These are phyloP conservation scores for Gallinago jamesoni DNA, from an alignment of 2,113 vertebrate species.

Conservation along the genomic window DNA sequence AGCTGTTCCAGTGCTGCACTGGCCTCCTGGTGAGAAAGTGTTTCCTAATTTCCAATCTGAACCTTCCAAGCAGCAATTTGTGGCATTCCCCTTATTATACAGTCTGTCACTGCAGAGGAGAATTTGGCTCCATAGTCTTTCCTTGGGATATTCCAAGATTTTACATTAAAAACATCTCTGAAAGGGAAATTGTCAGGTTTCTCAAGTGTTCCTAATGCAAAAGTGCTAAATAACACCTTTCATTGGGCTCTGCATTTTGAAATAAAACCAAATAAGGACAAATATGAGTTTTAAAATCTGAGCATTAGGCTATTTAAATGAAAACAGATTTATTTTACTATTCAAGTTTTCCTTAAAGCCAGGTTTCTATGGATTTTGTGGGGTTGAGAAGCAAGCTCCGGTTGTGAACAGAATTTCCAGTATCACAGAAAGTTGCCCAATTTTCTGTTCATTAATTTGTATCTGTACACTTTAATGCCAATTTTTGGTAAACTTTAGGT, in stretches of 20 bases:
- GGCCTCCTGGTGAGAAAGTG: not conserved
- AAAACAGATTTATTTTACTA: slow-evolving; percentile 13
- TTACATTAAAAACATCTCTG: not conserved
- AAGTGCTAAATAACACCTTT: not conserved
- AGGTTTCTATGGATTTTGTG: not conserved
- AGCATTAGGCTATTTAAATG: not conserved
- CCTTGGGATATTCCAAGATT: not conserved
- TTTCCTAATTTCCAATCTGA: not conserved
- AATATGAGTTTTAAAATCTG: not conserved
- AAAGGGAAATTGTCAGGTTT: not conserved
- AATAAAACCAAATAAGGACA: not conserved
- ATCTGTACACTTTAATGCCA: not conserved
- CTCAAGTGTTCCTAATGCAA: not conserved
- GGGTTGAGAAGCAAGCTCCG: not conserved
- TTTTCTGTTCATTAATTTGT: not conserved
- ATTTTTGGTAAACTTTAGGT: not conserved
- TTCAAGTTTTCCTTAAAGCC: not conserved
- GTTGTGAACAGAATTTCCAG: not conserved
- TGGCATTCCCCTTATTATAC: not conserved
- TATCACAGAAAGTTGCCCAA: not conserved
- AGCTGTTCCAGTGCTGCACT: not conserved
- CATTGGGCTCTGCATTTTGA: not conserved
- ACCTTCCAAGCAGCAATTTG: not conserved
- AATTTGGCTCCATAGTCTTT: not conserved
- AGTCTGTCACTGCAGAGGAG: not conserved